Base-by-base conservation (phyloP, 2,113 vertebrate genomes). In the Speoplatyrhinus poulsoni region DNA sequence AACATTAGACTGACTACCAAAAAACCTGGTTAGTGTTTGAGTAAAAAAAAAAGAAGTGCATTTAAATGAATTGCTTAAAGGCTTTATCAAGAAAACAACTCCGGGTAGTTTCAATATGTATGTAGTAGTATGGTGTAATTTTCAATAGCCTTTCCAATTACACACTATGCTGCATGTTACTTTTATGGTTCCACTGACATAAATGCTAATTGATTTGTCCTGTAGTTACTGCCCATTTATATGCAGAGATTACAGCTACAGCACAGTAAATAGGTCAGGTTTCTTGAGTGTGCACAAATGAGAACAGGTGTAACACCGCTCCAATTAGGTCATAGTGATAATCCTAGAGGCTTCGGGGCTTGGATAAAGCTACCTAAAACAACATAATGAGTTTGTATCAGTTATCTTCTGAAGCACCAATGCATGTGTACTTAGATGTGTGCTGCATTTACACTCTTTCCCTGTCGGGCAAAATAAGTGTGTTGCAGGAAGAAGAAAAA, bases 301-400 rank as follows among this genome's bases (percentile, higher is more conserved):
- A 74, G 77, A 85, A 76, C 77, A 85, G 77, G 82, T 86, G 74
- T 71, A 70, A 78, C 72, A 65, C 67, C 47, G 62, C 69, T 81
- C 77, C 69, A 79, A 53, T 81, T 80, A 87, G 55, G 7, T 57
- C 17, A 36, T 58, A 71, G 47, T 13, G 26, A 75, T 82, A 85
- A 87, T 84, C 76, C 75, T 36, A 56, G 67, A 69, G 32, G 70
- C 82, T 80, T 77, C 54, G 70, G 67, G 69, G 52, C 41, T 60
- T 67, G 61, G 65, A 77, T 72, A 80, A 87, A 84, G 80, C 59
- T 70, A 75, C 71, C 82, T 87, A 80, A 26, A 26, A 84, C 53
- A 67, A 67, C 57, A 76, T 83, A 79, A 83, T 72, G 60, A 60
- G 64, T 84, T 77, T 74, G 68, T 60, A 63, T 72, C 63, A 80